phyloP scores from a whole-genome alignment of 2,113 vertebrate genomes.

The Cephalopholis sonnerati region DNA sequence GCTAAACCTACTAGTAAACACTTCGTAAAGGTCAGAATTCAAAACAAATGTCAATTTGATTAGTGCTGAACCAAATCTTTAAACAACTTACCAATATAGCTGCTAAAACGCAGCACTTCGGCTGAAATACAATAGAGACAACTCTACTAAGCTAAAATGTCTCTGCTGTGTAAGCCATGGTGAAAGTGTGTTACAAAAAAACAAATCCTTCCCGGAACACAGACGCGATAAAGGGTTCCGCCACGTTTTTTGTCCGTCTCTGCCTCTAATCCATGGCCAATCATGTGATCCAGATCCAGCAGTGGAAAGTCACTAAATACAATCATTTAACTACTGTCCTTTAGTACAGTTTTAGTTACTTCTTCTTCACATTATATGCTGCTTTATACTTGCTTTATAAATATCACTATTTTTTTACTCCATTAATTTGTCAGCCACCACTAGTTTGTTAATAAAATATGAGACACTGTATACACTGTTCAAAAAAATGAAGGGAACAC shows the following conservation, averaged over 20 bases:
- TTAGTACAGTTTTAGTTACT: background rate
- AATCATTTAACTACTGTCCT: too few relatives aligned
- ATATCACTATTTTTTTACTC: background rate
- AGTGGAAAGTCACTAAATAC: background rate
- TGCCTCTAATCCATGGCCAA: background rate
- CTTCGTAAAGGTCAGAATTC: background rate
- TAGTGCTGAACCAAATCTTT: accelerated
- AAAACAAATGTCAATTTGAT: background rate
- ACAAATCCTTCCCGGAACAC: slow-evolving; percentile 53
- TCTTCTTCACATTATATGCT: background rate
- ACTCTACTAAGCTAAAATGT: accelerated
- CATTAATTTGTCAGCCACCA: background rate
- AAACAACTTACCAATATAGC: slow-evolving; percentile 1
- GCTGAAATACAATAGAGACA: background rate
- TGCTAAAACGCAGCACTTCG: background rate
- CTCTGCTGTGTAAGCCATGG: background rate
- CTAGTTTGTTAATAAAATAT: background rate
- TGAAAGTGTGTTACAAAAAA: slow-evolving; percentile 43
- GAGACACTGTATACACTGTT: too few relatives aligned
- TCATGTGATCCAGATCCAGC: background rate
- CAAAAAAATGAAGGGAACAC: too few relatives aligned
- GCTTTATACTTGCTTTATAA: background rate
- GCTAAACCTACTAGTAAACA: background rate
- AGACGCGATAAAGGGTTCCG: slow-evolving; percentile 26
- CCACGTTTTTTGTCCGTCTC: background rate